Conservation (phyloP, 2,888 invertebrate genomes). For the Drosophila dives region DNA sequence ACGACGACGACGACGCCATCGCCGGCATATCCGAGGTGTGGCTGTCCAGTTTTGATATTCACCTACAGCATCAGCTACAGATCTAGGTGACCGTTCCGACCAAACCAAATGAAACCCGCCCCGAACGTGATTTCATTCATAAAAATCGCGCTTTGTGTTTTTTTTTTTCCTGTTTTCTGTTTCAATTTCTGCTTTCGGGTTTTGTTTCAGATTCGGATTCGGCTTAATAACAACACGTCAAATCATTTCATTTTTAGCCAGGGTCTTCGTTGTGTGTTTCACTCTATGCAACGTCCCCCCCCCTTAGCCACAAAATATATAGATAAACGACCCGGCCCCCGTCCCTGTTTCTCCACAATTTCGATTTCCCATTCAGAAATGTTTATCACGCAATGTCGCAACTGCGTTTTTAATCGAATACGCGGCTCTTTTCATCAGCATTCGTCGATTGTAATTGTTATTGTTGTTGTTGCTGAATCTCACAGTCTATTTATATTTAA, state of each 20-base stretch:
- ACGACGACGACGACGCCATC: neutral
- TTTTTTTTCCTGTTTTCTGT: constrained; percentile 36
- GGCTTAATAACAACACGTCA: constrained; percentile 81
- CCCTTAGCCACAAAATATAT: constrained; percentile 14
- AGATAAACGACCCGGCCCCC: neutral
- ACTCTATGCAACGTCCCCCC: too few species aligned
- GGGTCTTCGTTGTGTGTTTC: constrained; percentile 16
- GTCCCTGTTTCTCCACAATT: constrained; percentile 8
- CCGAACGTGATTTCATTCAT: constrained; percentile 75
- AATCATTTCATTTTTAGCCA: constrained; percentile 79
- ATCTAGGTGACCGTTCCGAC: constrained; percentile 28
- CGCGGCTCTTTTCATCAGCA: constrained; percentile 72
- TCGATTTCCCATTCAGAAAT: constrained; percentile 64
- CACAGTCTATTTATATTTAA: constrained; percentile 62
- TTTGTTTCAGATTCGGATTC: constrained; percentile 59
- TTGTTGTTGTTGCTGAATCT: constrained; percentile 23
- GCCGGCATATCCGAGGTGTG: constrained; percentile 35
- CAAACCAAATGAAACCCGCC: constrained; percentile 3
- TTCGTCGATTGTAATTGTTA: constrained; percentile 37
- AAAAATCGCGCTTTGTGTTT: constrained; percentile 52
- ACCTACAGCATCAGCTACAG: constrained; percentile 6
- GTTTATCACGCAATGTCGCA: constrained; percentile 82
- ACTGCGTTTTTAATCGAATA: constrained; percentile 44
- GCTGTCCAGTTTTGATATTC: constrained; percentile 18
- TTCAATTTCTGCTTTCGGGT: constrained; percentile 35